phyloP scores from a whole-genome alignment of 2,797 vertebrate species.

The Trematomus bernacchii region DNA sequence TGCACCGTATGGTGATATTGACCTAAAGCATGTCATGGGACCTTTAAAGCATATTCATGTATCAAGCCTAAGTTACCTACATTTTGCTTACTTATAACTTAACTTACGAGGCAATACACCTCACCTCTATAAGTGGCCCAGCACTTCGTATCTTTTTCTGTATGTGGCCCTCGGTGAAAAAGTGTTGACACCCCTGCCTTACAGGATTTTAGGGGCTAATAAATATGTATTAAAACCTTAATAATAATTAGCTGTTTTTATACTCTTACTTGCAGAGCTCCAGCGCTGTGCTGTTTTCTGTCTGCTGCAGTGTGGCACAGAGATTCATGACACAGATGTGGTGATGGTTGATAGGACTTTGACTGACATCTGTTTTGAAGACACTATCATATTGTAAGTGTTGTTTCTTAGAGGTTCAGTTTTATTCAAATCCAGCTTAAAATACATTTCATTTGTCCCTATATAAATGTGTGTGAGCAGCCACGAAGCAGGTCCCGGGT shows the following conservation, averaged over 20 bases:
- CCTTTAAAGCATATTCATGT: too few relatives aligned
- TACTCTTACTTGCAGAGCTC: constrained; percentile 76
- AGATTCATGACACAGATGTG: constrained; percentile 90
- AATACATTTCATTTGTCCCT: background rate
- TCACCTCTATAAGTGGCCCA: too few relatives aligned
- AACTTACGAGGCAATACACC: too few relatives aligned
- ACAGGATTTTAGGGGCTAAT: too few relatives aligned
- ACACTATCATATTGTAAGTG: constrained; percentile 88
- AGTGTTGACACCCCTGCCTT: too few relatives aligned
- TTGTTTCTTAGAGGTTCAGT: background rate
- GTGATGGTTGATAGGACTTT: constrained; percentile 90
- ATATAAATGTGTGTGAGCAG: constrained; percentile 66
- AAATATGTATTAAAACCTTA: background rate
- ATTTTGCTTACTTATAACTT: too few relatives aligned
- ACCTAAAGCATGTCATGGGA: too few relatives aligned
- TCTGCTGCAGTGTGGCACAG: constrained; percentile 87
- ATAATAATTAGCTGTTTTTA: background rate
- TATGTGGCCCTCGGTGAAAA: too few relatives aligned
- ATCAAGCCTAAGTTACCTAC: too few relatives aligned
- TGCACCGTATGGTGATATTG: too few relatives aligned
- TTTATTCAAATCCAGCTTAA: background rate
- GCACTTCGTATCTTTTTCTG: too few relatives aligned
- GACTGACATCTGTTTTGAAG: constrained; percentile 92
- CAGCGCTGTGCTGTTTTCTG: constrained; percentile 93
- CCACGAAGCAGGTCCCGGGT: constrained; percentile 83